phyloP scores from a whole-genome alignment of 1,140 invertebrate genomes.

The Atta colombica region DNA sequence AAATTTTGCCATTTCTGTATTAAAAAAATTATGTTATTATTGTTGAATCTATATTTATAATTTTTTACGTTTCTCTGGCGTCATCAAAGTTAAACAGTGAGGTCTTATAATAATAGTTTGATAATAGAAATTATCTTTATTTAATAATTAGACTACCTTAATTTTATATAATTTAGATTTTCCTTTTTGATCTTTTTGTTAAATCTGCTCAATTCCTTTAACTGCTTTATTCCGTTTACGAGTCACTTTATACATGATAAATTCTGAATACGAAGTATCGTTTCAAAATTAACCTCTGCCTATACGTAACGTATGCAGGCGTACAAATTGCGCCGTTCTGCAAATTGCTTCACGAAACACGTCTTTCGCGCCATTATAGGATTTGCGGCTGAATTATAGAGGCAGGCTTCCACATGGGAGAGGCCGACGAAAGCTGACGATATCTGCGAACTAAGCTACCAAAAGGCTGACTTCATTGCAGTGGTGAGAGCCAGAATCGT shows the following conservation, averaged over 20 bases:
- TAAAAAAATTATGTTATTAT: neutral
- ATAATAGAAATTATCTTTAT: neutral
- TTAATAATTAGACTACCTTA: neutral
- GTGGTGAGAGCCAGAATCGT: slow-evolving; percentile 13
- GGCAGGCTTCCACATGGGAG: neutral
- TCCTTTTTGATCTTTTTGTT: neutral
- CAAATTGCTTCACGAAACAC: slow-evolving; percentile 57
- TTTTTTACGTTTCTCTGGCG: neutral
- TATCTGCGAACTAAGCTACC: slow-evolving; percentile 45
- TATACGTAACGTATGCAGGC: neutral
- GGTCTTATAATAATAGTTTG: neutral
- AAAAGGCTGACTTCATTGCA: slow-evolving; percentile 49
- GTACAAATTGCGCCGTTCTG: slow-evolving; percentile 41
- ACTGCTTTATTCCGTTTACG: neutral
- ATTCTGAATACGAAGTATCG: slow-evolving; percentile 14
- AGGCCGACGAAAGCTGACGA: slow-evolving; percentile 32
- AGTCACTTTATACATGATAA: neutral
- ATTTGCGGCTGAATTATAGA: slow-evolving; percentile 62
- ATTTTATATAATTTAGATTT: neutral
- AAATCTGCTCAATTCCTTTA: neutral
- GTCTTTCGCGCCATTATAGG: slow-evolving; percentile 56
- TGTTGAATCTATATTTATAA: neutral
- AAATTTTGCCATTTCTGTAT: neutral
- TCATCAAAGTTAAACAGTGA: neutral
- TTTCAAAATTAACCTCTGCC: slow-evolving; percentile 27